Conservation (phyloP, 2,797 vertebrate species). For the Mormyrus proboscirostris region DNA sequence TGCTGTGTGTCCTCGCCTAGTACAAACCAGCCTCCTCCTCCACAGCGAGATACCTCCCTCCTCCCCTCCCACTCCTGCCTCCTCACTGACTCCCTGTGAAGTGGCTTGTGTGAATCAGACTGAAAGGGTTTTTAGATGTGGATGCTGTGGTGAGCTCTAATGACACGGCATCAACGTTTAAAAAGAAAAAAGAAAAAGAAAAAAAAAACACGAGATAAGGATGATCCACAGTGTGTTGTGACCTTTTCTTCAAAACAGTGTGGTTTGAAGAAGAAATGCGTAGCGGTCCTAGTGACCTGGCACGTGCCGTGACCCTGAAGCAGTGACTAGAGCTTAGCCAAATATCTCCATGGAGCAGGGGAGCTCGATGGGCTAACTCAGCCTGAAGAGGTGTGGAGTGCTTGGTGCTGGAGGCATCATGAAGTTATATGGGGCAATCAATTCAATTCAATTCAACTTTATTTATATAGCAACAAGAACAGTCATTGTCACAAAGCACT, state of each 20-base stretch:
- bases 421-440: background rate
- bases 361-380: background rate
- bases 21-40: background rate
- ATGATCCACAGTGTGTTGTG: background rate
- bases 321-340: background rate
- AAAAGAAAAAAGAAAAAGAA: background rate
- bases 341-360: background rate
- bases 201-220: background rate
- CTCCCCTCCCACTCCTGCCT: background rate
- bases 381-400: background rate
- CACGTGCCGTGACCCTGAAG: background rate
- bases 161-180: background rate
- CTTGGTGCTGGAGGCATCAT: background rate
- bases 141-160: conserved; percentile 3
- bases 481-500: no score
- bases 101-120: conserved; percentile 15
- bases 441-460: no score
- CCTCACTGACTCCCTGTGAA: conserved; percentile 3
- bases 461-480: no score
- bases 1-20: background rate
- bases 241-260: background rate
- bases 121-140: conserved; percentile 13
- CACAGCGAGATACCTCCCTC: background rate
- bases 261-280: background rate
- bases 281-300: background rate